A percentile compares a stretch with the other conserved stretches of the same genome.
phyloP scores from a whole-genome alignment of 1,140 invertebrate genomes.

The Apocrypta bakeri region DNA sequence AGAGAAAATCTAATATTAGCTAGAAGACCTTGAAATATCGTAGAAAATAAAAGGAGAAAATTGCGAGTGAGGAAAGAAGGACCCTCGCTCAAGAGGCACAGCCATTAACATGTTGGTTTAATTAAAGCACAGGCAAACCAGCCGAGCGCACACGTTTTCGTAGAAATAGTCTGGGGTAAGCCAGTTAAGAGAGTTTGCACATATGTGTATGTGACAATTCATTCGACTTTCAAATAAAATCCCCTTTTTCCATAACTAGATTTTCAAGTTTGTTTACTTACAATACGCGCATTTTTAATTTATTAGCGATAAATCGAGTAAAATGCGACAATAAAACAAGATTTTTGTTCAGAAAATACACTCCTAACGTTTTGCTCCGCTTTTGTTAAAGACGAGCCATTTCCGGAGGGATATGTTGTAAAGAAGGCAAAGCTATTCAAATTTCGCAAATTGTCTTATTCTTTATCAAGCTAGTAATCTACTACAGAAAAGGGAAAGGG shows the following conservation, averaged over 20 bases:
- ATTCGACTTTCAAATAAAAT: neutral
- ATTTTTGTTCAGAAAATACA: neutral
- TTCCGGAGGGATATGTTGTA: neutral
- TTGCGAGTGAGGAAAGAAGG: neutral
- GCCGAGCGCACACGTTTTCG: conserved; percentile 16
- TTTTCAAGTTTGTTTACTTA: no score
- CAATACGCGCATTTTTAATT: no score
- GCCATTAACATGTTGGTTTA: conserved; percentile 39
- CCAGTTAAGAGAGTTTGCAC: neutral
- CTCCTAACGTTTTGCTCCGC: conserved; percentile 11
- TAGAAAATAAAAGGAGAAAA: neutral
- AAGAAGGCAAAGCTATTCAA: neutral
- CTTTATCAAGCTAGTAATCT: neutral
- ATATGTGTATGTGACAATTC: neutral
- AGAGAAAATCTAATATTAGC: neutral
- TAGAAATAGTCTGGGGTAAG: neutral
- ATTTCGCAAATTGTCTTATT: conserved; percentile 32
- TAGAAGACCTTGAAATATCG: neutral
- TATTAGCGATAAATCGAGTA: no score
- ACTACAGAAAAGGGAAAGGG: neutral
- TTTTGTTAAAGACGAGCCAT: neutral
- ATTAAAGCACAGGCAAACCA: conserved; percentile 35
- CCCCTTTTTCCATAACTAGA: neutral
- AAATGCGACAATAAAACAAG: no score
- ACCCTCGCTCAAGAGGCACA: neutral